phyloP scores from a whole-genome alignment of 2,888 invertebrate species.

The Plusia festucae region DNA sequence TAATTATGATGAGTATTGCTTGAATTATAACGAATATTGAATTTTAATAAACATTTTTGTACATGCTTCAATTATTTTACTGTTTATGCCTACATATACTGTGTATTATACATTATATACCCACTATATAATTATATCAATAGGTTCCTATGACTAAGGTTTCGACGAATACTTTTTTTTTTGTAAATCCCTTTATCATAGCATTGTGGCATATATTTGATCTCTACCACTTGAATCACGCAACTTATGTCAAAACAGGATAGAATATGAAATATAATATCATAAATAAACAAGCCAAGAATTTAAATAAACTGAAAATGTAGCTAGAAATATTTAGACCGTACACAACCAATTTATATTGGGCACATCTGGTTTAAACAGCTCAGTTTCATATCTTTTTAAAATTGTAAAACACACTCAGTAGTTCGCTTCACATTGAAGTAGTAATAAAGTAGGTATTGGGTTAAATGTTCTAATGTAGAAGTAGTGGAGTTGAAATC shows the following conservation, averaged over 20 bases:
- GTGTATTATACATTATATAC: no score
- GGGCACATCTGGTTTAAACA: conserved; percentile 5
- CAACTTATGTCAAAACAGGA: background rate
- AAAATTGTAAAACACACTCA: conserved; percentile 3
- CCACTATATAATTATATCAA: no score
- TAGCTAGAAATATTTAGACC: background rate
- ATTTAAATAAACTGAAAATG: conserved; percentile 3
- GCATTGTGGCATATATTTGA: no score
- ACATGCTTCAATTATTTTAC: no score
- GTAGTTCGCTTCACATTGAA: background rate
- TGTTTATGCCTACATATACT: no score
- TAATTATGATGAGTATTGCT: no score
- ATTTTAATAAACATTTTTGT: no score
- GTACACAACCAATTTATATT: background rate
- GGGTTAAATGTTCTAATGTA: background rate
- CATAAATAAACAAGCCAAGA: background rate
- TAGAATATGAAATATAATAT: background rate
- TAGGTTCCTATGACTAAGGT: no score
- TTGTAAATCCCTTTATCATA: no score
- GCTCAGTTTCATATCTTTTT: background rate
- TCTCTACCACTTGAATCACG: background rate
- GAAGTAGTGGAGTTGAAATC: background rate
- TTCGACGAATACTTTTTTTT: no score
- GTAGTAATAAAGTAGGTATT: conserved; percentile 1
- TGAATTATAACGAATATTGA: no score